Conservation (phyloP, 2,888 invertebrate species). For the Habroteleia sp. region DNA sequence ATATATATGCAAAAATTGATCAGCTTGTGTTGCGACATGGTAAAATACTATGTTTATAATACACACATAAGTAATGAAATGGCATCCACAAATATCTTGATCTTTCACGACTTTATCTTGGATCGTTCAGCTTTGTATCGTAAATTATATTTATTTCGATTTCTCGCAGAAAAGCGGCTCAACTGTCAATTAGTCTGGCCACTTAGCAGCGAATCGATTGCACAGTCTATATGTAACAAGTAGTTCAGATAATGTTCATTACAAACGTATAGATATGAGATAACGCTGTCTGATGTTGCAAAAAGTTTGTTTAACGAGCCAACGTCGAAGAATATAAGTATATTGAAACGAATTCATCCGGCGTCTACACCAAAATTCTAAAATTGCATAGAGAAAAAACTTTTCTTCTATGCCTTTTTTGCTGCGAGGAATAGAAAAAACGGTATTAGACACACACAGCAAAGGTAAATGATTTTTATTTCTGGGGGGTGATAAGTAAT, state of each 20-base stretch:
- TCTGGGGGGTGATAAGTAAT: conserved; percentile 13
- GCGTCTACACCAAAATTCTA: neutral
- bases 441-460: no score
- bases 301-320: conserved; percentile 47
- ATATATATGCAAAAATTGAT: no score
- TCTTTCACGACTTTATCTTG: conserved; percentile 60
- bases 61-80: conserved; percentile 57
- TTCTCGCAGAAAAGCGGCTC: conserved; percentile 53
- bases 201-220: conserved; percentile 55
- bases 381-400: no score
- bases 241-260: conserved; percentile 56
- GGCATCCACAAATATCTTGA: conserved; percentile 58
- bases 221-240: conserved; percentile 54
- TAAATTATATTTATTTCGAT: conserved; percentile 53
- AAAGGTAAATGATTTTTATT: conserved; percentile 5
- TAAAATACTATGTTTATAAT: conserved; percentile 52
- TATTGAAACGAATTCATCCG: conserved; percentile 33
- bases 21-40: no score
- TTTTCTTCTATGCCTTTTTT: no score
- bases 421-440: no score
- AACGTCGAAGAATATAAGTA: conserved; percentile 37
- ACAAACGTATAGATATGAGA: conserved; percentile 56
- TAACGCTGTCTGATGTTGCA: conserved; percentile 32
- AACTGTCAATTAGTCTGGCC: conserved; percentile 62
- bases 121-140: conserved; percentile 47